Base-by-base conservation (phyloP, 2,113 vertebrate genomes). In the Formicarius rufipectus region DNA sequence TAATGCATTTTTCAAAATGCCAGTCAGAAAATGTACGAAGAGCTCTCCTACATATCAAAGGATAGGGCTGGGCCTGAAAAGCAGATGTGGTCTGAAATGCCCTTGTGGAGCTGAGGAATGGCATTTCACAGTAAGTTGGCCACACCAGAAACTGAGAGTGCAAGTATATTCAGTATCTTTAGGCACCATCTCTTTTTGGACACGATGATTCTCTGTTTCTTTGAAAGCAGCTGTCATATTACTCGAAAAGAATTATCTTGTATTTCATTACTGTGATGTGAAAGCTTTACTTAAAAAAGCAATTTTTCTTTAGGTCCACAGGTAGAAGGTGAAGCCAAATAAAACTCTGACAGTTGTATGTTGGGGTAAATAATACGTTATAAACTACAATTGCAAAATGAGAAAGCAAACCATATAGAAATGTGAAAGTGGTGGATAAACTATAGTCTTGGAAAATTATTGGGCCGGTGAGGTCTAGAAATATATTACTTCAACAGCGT, bases 181-280 rank as follows among this genome's bases (percentile, higher is more conserved):
- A 78, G 28, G 30, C 49, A 81, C 20, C 17, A 44, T 58, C n/a
- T 75, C 33, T 94, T 47, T 71, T 45, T 71, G 62, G 35, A n/a
- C 45, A 63, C 33, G 77, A 9, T 23, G 37, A n/a, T 81, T 77
- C 15, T 82, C 49, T 80, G 24, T n/a, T 77, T 76, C 62, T 94
- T 86, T 89, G 44, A 96, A 92, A 88, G 63, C 85, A 82, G 44
- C 20, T 92, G 37, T 40, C 66, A 13, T 79, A 89, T 75, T 93
- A 67, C 27, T 76, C 87, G 56, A 73, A 86, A 86, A 84, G 24
- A 86, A 87, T 93, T 92, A 87, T 87, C 58, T 84, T 55, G 31
- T 64, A 80, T 96, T 90, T 87, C 17, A 42, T 91, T 91, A 66
- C 58, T 86, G n/a, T 44, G 35, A 24, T 89, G 83, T 33, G 39